These are phyloP conservation scores for Panulirus ornatus DNA, from an alignment of 1,140 invertebrate species.

Conservation along the genomic window DNA sequence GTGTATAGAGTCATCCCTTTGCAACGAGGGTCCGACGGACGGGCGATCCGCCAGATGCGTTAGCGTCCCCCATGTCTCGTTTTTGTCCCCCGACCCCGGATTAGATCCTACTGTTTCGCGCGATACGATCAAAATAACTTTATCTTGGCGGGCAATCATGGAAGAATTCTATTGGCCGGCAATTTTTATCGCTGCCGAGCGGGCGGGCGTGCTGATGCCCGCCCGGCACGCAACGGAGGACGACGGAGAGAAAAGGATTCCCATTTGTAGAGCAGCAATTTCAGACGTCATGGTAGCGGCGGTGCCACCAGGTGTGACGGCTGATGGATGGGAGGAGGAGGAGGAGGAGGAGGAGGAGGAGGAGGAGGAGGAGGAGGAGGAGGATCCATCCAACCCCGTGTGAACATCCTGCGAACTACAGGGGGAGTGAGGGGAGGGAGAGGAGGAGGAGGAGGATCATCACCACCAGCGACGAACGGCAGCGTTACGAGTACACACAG, in stretches of 20 bases:
- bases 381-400: too few species aligned
- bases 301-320: neutral
- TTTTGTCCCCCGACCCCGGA: neutral
- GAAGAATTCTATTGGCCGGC: neutral
- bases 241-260: neutral
- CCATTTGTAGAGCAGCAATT: neutral
- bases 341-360: too few species aligned
- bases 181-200: neutral
- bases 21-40: too few species aligned
- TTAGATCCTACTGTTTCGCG: neutral
- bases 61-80: too few species aligned
- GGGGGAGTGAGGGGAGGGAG: too few species aligned
- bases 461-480: too few species aligned
- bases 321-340: neutral
- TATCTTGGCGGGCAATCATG: neutral
- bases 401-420: too few species aligned
- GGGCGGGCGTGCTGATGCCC: neutral
- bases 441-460: too few species aligned
- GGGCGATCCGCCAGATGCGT: too few species aligned
- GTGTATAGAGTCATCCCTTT: too few species aligned
- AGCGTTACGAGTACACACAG: too few species aligned
- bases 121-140: slow-evolving; percentile 14
- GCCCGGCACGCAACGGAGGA: neutral
- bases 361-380: too few species aligned
- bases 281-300: neutral